Evolutionary conservation across 2,797 vertebrate genomes (phyloP), one percentile per base, ranked within the genome.

Genomic region (Phylloscopus collybita): DNA sequence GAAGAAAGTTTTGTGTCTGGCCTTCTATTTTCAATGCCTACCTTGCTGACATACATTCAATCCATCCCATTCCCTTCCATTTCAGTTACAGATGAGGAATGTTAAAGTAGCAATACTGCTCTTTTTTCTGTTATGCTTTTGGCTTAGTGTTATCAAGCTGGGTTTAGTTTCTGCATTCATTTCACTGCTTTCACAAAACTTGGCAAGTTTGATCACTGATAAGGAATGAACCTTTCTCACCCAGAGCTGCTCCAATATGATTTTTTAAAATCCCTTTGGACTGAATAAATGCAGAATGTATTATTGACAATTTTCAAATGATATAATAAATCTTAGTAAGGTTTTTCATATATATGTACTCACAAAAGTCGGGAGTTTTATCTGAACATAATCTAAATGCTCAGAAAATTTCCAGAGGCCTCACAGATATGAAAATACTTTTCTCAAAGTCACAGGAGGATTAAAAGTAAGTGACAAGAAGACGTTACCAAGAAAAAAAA

Each of bases 211-310:
- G 66, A 54, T 80, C 76, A 87, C 50, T 6, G 4, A 9, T 90
- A 82, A 79, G 61, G 29, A 51, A 38, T 83, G 64, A 93, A 72
- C 75, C 78, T 81, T 59, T 85, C 56, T 95, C 73, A 93, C 51
- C 64, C 47, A 59, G 81, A 72, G 57, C 82, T 83, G 64, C 53
- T 93, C 34, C 1, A 0, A 71, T 64, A 30, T 4, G 47, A 61
- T 67, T 80, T 90, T 85, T 71, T 17, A 2, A 80, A 88, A 71
- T 69, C 61, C 22, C 44, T 69, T 57, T 65, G 23, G 83, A 76
- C 27, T 81, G 54, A 84, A 72, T 29, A 84, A 94, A 73, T 45
- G 34, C 66, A 88, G 51, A 75, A 79, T 56, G 50, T 59, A 40
- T 22, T 54, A 50, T 0, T 92, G 54, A 79, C 51, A 69, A 32